Evolutionary conservation across 2,888 invertebrate genomes (phyloP).

Genomic region (Dynastes grantii): DNA sequence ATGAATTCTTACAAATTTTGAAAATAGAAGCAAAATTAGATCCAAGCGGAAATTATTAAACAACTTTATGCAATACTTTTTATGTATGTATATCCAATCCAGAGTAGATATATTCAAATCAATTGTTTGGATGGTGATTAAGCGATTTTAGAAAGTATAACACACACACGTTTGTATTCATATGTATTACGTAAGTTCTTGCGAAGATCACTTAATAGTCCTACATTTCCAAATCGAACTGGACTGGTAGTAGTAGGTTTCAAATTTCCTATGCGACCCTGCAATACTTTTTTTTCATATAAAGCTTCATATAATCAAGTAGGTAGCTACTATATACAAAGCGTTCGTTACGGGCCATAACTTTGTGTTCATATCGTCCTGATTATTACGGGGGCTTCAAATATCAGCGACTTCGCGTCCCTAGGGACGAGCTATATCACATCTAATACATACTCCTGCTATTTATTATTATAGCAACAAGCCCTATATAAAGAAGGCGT

Average conservation of each 20-base stretch:
- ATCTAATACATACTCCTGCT: constrained; percentile 59
- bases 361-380: constrained; percentile 64
- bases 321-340: constrained; percentile 59
- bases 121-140: constrained; percentile 32
- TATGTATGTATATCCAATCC: constrained; percentile 1
- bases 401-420: constrained; percentile 80
- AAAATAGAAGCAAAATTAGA: neutral
- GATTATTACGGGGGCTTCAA: constrained; percentile 74
- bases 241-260: constrained; percentile 51
- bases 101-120: constrained; percentile 27
- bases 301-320: constrained; percentile 63
- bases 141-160: constrained; percentile 39
- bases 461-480: constrained; percentile 56
- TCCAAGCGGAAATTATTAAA: neutral
- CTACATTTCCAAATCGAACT: constrained; percentile 21
- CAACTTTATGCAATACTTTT: neutral
- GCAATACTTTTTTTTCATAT: constrained; percentile 63
- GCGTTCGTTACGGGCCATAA: constrained; percentile 69
- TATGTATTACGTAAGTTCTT: constrained; percentile 13
- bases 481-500: constrained; percentile 55
- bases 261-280: constrained; percentile 55
- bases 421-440: constrained; percentile 70
- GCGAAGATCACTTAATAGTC: constrained; percentile 30
- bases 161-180: constrained; percentile 12
- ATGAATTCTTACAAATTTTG: neutral